Percentiles rank a stretch among this genome's conserved stretches.
Conservation (phyloP, 2,113 vertebrate species). For the Seriola dumerili region DNA sequence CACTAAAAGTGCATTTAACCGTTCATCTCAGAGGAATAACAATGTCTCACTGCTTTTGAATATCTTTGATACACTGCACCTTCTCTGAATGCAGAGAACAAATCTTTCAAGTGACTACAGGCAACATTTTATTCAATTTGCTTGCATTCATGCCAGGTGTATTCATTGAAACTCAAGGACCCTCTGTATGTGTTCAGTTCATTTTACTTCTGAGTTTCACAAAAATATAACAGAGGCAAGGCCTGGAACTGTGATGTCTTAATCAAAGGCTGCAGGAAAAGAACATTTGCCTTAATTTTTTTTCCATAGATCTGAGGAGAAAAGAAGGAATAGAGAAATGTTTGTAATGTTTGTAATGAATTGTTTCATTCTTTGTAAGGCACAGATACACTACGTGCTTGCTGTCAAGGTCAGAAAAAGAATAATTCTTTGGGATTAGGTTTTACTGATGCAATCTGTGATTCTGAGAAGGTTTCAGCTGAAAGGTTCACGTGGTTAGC, state of each 20-base stretch:
- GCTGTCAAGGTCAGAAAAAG: constrained; percentile 42
- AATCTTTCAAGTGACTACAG: constrained; percentile 4
- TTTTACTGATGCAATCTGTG: constrained; percentile 48
- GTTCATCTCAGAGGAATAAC: constrained; percentile 5
- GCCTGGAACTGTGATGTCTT: constrained; percentile 11
- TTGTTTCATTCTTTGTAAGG: constrained; percentile 26
- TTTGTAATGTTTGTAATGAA: background rate
- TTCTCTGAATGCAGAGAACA: background rate
- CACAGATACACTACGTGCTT: background rate
- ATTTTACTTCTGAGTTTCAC: background rate
- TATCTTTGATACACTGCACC: background rate
- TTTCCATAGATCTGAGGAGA: background rate
- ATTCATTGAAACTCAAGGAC: background rate
- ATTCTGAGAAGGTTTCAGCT: constrained; percentile 36
- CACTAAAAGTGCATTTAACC: background rate
- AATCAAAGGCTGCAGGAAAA: constrained; percentile 21
- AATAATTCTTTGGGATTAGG: background rate
- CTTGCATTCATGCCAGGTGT: background rate
- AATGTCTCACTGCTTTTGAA: background rate
- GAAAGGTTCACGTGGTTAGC: constrained; percentile 25
- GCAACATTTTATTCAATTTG: constrained; percentile 3
- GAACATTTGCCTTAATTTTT: constrained; percentile 13
- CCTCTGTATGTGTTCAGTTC: background rate
- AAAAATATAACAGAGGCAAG: constrained; percentile 1
- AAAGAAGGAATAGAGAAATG: constrained; percentile 14